These are phyloP conservation scores for Kryptolebias marmoratus DNA, from an alignment of 2,113 vertebrate genomes.

Conservation along the genomic window DNA sequence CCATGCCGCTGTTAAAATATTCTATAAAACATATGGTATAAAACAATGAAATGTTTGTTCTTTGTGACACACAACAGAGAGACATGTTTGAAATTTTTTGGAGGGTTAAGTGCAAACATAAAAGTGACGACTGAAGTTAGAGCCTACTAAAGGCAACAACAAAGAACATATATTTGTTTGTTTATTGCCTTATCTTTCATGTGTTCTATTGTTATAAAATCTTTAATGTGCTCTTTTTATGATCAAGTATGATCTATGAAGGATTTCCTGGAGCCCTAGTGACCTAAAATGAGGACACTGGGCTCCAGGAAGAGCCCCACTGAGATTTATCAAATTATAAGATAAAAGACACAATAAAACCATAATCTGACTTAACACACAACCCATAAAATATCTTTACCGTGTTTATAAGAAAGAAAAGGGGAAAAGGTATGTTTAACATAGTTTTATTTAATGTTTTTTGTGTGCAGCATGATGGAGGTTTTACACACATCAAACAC, in stretches of 20 bases:
- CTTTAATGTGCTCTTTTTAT: conserved; percentile 27
- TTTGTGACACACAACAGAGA: not conserved
- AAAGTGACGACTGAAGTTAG: not conserved
- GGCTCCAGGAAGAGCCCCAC: not conserved
- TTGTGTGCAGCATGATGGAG: not conserved
- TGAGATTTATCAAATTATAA: conserved; percentile 1
- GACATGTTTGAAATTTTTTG: not conserved
- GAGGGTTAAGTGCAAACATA: not conserved
- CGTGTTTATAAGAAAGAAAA: not conserved
- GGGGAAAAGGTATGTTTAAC: not conserved
- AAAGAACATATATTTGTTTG: conserved; percentile 7
- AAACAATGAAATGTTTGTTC: not conserved
- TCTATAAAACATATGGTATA: not conserved
- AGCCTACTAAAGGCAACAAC: conserved; percentile 3
- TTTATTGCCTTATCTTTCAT: conserved; percentile 9
- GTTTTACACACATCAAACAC: conserved; percentile 49
- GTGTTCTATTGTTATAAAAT: conserved; percentile 21
- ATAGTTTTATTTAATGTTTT: not conserved
- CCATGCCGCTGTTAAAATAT: no score
- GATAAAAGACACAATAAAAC: not conserved
- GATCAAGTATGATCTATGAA: conserved; percentile 31
- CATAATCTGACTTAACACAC: not conserved
- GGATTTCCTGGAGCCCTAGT: conserved; percentile 35
- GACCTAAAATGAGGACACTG: not conserved
- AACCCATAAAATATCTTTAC: not conserved